Percentiles rank a stretch among this genome's conserved stretches.
phyloP scores from a whole-genome alignment of 2,888 invertebrate genomes.

The Eumacrocentrus americanus region DNA sequence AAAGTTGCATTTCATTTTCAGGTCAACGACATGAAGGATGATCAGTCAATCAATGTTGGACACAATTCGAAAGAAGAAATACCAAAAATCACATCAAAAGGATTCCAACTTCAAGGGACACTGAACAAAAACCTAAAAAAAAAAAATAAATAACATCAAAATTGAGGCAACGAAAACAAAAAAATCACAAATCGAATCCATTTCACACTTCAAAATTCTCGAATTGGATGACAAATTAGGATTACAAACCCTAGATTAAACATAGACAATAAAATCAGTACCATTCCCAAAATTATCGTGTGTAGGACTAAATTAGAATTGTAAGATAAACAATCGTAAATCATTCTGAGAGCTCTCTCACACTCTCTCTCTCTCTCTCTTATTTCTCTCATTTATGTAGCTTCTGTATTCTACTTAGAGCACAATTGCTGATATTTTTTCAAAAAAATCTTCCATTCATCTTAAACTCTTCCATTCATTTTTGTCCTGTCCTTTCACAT shows the following conservation, averaged over 20 bases:
- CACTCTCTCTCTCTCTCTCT: too few relatives aligned
- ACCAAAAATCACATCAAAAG: not conserved
- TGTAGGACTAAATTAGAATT: not conserved
- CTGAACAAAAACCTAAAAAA: not conserved
- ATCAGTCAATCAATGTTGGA: not conserved
- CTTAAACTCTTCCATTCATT: not conserved
- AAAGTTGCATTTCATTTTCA: conserved; percentile 36
- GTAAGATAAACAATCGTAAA: not conserved
- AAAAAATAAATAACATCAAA: not conserved
- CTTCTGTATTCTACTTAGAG: not conserved
- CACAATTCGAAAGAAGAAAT: not conserved
- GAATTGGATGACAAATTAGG: conserved; percentile 9
- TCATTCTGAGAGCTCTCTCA: too few relatives aligned
- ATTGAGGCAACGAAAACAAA: not conserved
- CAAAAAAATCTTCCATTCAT: not conserved
- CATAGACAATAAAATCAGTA: conserved; percentile 4
- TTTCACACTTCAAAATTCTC: not conserved
- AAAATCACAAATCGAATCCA: conserved; percentile 9
- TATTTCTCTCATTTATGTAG: not conserved
- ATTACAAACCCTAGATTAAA: not conserved
- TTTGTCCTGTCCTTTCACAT: not conserved
- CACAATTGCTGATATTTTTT: conserved; percentile 7
- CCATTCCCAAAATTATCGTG: conserved; percentile 1
- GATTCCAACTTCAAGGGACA: not conserved
- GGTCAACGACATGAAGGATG: conserved; percentile 18